phyloP scores from a whole-genome alignment of 2,797 vertebrate genomes.

The Lagocephalus sceleratus region DNA sequence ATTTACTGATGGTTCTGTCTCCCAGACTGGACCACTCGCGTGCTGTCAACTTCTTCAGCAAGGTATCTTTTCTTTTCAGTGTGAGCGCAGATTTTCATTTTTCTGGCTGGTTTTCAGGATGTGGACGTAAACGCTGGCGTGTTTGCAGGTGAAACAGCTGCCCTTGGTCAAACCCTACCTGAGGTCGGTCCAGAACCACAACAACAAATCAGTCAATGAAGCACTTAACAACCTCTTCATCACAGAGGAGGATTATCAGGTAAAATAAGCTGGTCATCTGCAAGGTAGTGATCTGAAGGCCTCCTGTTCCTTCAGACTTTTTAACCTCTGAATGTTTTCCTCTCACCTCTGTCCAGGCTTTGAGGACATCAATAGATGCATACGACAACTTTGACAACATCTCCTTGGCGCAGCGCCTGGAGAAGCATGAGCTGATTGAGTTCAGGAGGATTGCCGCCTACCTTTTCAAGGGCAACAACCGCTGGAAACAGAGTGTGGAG shows the following conservation, averaged over 20 bases:
- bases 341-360: conserved; percentile 73
- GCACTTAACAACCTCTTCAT: conserved; percentile 99
- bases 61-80: conserved; percentile 74
- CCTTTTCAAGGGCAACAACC: conserved; percentile 99
- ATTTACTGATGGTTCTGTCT: conserved; percentile 95
- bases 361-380: conserved; percentile 97
- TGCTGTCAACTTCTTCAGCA: conserved; percentile 95
- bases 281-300: no score
- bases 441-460: conserved; percentile 98
- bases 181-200: conserved; percentile 97
- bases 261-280: conserved; percentile 58
- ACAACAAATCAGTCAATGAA: conserved; percentile 99
- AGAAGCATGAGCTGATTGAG: conserved; percentile 97
- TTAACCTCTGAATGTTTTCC: background rate
- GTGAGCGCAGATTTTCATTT: background rate
- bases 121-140: background rate
- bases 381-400: conserved; percentile 99
- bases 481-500: conserved; percentile 99
- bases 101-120: background rate
- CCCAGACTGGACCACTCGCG: conserved; percentile 96
- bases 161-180: conserved; percentile 95
- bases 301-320: background rate
- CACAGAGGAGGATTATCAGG: conserved; percentile 98
- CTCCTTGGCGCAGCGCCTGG: conserved; percentile 93
- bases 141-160: conserved; percentile 90